phyloP scores from a whole-genome alignment of 2,888 invertebrate genomes.

The Aethes cnicana region DNA sequence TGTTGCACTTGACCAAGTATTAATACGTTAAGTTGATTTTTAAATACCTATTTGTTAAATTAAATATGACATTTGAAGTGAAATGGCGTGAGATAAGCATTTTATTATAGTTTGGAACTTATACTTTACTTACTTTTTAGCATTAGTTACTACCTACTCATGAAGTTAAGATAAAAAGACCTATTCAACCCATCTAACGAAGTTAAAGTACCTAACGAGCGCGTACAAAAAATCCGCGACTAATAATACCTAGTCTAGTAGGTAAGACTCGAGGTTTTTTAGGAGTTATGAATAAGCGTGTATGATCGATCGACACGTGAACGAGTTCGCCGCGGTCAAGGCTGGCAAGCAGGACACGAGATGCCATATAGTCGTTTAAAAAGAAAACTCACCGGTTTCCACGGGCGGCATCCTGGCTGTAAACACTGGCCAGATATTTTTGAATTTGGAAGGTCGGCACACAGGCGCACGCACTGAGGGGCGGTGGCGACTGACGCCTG shows the following conservation, averaged over 20 bases:
- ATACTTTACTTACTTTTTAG: no score
- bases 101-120: no score
- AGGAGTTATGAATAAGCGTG: conserved; percentile 36
- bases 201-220: no score
- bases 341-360: conserved; percentile 73
- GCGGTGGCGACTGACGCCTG: conserved; percentile 42
- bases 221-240: no score
- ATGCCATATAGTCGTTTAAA: conserved; percentile 43
- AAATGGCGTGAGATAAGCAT: no score
- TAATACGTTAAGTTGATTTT: no score
- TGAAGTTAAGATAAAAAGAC: background rate
- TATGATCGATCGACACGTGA: conserved; percentile 44
- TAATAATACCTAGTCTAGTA: no score
- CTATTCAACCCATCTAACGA: background rate
- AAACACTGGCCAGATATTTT: conserved; percentile 14
- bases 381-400: conserved; percentile 5
- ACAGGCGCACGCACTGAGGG: conserved; percentile 45
- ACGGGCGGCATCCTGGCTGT: conserved; percentile 1
- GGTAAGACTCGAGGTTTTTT: conserved; percentile 13
- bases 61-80: no score
- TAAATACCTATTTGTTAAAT: no score
- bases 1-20: no score
- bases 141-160: no score
- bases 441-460: conserved; percentile 4
- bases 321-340: conserved; percentile 73